Conservation (phyloP, 1,140 invertebrate genomes). For the Andricus grossulariae region DNA sequence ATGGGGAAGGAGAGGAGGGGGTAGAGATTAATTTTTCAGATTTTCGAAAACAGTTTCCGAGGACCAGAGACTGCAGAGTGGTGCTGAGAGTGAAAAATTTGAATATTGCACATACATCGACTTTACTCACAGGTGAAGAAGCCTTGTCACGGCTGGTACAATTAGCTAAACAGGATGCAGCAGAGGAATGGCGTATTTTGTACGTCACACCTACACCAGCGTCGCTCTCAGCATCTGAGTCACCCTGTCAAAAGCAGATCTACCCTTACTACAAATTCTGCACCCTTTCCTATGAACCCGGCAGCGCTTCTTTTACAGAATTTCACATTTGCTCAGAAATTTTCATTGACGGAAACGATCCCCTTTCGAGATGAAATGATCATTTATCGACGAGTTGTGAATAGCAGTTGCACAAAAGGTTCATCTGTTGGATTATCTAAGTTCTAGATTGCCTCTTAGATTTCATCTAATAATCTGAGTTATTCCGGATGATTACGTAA, state of each 20-base stretch:
- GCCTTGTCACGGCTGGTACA: constrained; percentile 72
- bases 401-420: no score
- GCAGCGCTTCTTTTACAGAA: constrained; percentile 34
- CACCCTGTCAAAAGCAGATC: constrained; percentile 73
- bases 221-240: constrained; percentile 74
- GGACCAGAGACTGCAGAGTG: neutral
- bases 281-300: neutral
- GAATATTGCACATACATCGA: constrained; percentile 56
- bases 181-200: constrained; percentile 73
- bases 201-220: constrained; percentile 72
- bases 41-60: neutral
- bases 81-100: constrained; percentile 46
- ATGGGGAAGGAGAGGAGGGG: neutral
- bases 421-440: no score
- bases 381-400: no score
- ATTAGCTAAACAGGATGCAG: constrained; percentile 74
- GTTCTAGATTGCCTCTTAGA: no score
- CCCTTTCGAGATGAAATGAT: neutral
- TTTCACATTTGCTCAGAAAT: neutral
- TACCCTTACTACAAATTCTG: constrained; percentile 68
- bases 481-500: no score
- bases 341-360: neutral
- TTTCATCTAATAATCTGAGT: no score
- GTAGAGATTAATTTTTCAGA: neutral
- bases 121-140: constrained; percentile 74